Base-by-base conservation (phyloP, 2,888 invertebrate species). In the Busseola fusca region DNA sequence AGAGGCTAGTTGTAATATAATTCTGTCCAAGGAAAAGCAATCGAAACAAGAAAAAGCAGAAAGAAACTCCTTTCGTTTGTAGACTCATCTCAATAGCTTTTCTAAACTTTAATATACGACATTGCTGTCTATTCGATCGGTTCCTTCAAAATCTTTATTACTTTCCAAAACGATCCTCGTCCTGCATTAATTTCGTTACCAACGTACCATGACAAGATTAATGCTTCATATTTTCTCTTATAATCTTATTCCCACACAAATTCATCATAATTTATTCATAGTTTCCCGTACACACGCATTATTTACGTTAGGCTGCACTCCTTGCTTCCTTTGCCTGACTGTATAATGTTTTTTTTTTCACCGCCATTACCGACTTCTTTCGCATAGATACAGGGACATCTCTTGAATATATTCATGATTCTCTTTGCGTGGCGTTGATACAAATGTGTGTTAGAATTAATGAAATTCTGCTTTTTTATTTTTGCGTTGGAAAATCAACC, bases 371-470 rank as follows among this genome's bases (percentile, higher is more conserved):
- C 1, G 73, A 65, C 64, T 75, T 72, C 68, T 80, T 83, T 70
- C 64, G 69, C 81, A 40, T 48, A 56, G 65, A 59, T 52, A 42
- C 37, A 62, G 16, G 48, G 69, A 60, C 69, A 40, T 56, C 69
- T 80, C 59, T 42, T 83, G 81, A 78, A 83, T 85, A 80, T 78
- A 84, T 85, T 81, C 85, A 85, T 81, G 81, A 78, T 62, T 58
- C 59, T 70, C 71, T 74, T 81, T 74, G 52, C 72, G 57, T 59
- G 48, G 60, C 9, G 71, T 73, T 76, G 69, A 64, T 64, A 71
- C 70, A 60, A 83, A 77, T 83, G 67, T 78, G 37, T 76, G 48
- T 78, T 80, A 80, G 66, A 79, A 79, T 65, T 74, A 58, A 64
- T 76, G 25, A 27, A 42, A 16, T 60, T 21, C 25, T 1, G 0